Conservation (phyloP, 2,113 vertebrate genomes). For the Alligator sinensis region DNA sequence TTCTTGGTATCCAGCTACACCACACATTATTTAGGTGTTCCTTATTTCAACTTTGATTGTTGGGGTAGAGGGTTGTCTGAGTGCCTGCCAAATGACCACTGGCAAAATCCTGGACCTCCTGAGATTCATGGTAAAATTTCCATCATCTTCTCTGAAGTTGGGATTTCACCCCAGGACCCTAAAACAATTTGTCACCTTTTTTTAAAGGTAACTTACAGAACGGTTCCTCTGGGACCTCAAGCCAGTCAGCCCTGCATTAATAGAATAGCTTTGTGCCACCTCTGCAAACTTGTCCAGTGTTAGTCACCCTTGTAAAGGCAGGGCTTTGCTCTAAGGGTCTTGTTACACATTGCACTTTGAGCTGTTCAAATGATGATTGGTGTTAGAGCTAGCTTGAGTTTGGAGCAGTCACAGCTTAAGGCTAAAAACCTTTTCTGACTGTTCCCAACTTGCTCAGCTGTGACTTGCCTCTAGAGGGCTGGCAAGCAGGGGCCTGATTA, state of each 20-base stretch:
- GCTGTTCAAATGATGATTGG: too few relatives aligned
- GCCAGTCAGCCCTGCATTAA: neutral
- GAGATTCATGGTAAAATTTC: slow-evolving; percentile 3
- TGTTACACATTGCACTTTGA: too few relatives aligned
- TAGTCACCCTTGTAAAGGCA: neutral
- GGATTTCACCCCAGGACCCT: neutral
- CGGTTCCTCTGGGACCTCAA: neutral
- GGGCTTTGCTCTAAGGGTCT: neutral
- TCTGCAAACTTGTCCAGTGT: neutral
- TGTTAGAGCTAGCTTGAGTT: too few relatives aligned
- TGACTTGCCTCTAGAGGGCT: too few relatives aligned
- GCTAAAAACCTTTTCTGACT: neutral
- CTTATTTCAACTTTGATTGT: neutral
- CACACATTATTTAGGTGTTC: neutral
- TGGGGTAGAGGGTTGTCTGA: neutral
- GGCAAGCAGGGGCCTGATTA: too few relatives aligned
- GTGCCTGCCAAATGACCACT: neutral
- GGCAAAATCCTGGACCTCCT: neutral
- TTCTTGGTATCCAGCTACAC: neutral
- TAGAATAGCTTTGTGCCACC: neutral
- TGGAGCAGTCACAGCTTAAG: neutral
- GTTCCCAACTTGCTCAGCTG: too few relatives aligned
- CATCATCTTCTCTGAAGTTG: neutral
- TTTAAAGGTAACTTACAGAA: neutral
- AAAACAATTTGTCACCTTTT: neutral